These are phyloP conservation scores for Anguilla anguilla DNA, from an alignment of 2,797 vertebrate species.

Conservation along the genomic window DNA sequence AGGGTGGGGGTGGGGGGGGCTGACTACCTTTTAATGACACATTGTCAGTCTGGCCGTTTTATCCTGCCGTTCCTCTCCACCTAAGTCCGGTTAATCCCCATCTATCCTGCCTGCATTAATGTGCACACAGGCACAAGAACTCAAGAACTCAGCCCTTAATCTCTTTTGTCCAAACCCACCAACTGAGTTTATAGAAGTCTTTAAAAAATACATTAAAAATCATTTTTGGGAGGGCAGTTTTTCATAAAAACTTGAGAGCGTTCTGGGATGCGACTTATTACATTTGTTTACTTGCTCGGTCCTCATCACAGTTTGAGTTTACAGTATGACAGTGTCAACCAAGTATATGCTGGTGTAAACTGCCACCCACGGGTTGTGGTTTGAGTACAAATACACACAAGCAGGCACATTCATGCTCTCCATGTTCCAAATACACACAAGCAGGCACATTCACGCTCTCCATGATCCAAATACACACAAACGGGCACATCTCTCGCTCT, in stretches of 20 bases:
- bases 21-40: slow-evolving; percentile 11
- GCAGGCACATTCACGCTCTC: not conserved
- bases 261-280: not conserved
- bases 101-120: slow-evolving; percentile 23
- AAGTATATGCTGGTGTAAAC: not conserved
- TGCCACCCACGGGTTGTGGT: not conserved
- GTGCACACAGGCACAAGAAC: not conserved
- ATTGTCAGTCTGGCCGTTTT: slow-evolving; percentile 23
- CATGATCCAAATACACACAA: not conserved
- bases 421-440: not conserved
- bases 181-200: not conserved
- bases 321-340: not conserved
- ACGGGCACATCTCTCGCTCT: not conserved
- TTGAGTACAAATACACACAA: not conserved
- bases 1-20: too few species aligned
- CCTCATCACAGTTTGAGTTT: not conserved
- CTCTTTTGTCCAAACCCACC: not conserved
- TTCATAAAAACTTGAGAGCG: not conserved
- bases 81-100: slow-evolving; percentile 25
- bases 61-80: not conserved
- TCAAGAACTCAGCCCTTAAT: not conserved
- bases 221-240: not conserved
- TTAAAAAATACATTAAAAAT: too few species aligned
- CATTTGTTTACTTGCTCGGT: not conserved
- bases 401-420: not conserved